Conservation (phyloP, 2,888 invertebrate species). For the Falcaria lacertinaria region DNA sequence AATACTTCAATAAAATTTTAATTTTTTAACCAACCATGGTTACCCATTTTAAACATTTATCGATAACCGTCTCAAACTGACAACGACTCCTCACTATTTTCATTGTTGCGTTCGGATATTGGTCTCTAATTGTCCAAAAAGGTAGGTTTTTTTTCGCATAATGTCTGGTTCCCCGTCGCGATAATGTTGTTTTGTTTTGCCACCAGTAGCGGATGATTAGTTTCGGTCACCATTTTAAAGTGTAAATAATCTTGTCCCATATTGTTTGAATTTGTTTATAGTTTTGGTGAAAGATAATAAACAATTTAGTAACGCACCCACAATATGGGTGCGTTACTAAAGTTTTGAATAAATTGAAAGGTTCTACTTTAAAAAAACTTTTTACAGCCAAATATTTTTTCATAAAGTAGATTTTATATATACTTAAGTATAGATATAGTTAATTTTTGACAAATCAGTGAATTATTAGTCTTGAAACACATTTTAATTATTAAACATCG, state of each 20-base stretch:
- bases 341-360: constrained; percentile 6
- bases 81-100: constrained; percentile 16
- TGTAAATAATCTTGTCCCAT: constrained; percentile 64
- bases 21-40: no score
- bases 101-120: constrained; percentile 59
- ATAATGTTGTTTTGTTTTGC: constrained; percentile 48
- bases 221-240: constrained; percentile 63
- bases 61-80: no score
- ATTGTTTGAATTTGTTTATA: constrained; percentile 28
- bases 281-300: constrained; percentile 40
- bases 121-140: constrained; percentile 62
- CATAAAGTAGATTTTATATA: no score
- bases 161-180: constrained; percentile 52
- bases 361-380: no score
- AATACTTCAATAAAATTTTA: no score
- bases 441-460: no score
- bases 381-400: no score
- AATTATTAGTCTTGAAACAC: no score
- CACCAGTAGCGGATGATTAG: constrained; percentile 75
- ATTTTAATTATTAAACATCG: no score
- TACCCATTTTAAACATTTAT: no score
- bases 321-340: constrained; percentile 13
- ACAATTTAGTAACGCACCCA: constrained; percentile 35
- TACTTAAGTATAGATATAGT: no score
- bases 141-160: constrained; percentile 40